Evolutionary conservation across 1,140 invertebrate genomes (phyloP), one percentile per base, ranked within the genome.

Genomic region (Pseudachorutes palmiensis): DNA sequence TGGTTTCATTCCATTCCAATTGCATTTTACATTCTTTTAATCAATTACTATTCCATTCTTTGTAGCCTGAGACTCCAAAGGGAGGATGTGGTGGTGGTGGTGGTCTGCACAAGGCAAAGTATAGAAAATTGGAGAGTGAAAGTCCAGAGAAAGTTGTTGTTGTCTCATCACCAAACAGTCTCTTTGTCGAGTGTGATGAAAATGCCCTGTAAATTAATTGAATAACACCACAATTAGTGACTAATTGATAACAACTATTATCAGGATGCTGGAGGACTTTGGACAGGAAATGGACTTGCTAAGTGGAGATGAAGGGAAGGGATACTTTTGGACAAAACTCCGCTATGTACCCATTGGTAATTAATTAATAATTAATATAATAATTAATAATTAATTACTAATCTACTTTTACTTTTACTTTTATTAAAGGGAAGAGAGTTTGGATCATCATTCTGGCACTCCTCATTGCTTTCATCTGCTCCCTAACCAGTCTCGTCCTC

Each of bases 121-220:
- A 74, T 63, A 69, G 67, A 45, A 74, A 74, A 41, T 57, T 74
- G 58, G 70, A 74, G 49, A 74, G 69, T 57, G 72, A 74, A 57
- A 74, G 72, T 57, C 72, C 72, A 31, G 72, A 74, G 63, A 74
- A 74, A 70, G 70, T 71, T 19, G 65, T 69, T 0, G 70, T 71
- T 1, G 70, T 74, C 12, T 71, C 69, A 2, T 74, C 72, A n/a
- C 65, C 72, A 16, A 71, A 71, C 62, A 71, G 70, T 36, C 70
- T 74, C n/a, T 74, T 68, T 48, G 72, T 74, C 9, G 72, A 74
- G 58, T 74, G 72, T 67, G 72, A 74, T 65, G 72, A 74, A 70
- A 74, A 74, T 64, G 72, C 72, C 31, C 48, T 74, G 72, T 74
- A 67, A 74, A 69, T 67, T 19, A 3, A 5, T 41, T 48, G 26